These are phyloP conservation scores for Tinamus guttatus DNA, from an alignment of 2,113 vertebrate genomes.

Conservation along the genomic window DNA sequence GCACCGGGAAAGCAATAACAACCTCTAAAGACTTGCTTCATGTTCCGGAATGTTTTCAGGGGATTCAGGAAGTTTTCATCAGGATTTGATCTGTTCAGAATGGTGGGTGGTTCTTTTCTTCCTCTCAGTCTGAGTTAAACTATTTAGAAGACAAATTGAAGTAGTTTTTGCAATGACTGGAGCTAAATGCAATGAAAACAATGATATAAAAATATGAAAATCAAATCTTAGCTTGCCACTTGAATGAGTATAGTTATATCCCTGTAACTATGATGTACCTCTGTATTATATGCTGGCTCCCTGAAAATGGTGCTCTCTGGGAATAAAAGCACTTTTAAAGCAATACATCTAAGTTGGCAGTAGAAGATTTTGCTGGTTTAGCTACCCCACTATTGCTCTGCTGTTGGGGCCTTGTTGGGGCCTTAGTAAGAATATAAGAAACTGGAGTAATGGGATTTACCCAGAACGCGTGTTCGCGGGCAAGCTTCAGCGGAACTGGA, in stretches of 20 bases:
- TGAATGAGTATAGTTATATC: neutral
- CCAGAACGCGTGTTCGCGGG: too few relatives aligned
- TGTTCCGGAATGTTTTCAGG: neutral
- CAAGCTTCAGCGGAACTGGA: too few relatives aligned
- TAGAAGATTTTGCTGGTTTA: neutral
- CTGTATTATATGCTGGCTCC: neutral
- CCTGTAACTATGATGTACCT: neutral
- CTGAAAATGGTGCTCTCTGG: neutral
- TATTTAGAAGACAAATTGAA: neutral
- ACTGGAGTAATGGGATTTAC: too few relatives aligned
- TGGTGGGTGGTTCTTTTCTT: neutral
- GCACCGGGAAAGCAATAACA: rapidly evolving
- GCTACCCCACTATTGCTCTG: neutral
- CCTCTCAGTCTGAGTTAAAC: rapidly evolving
- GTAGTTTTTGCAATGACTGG: neutral
- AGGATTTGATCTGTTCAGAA: neutral
- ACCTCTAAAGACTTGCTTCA: neutral
- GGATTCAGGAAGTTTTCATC: neutral
- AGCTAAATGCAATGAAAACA: neutral
- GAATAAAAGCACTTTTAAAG: neutral
- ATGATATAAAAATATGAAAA: neutral
- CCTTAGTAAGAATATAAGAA: too few relatives aligned
- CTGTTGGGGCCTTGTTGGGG: too few relatives aligned
- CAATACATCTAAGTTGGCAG: neutral
- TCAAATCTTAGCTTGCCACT: neutral